Evolutionary conservation across 1,140 invertebrate species (phyloP).

Genomic region (Mamestra configurata): DNA sequence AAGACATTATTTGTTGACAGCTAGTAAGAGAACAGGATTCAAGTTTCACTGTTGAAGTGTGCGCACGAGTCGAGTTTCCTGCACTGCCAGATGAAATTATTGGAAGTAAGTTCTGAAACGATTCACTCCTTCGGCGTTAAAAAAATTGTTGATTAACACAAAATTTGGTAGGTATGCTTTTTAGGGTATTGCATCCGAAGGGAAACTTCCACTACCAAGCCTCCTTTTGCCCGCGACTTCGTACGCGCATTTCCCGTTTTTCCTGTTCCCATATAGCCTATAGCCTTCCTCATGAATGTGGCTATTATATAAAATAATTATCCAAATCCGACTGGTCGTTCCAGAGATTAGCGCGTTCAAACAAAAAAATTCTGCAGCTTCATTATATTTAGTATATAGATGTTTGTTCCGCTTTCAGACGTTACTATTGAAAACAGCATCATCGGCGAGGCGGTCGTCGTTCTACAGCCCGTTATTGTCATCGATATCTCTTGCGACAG

Average conservation of each 20-base stretch:
- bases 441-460: constrained; percentile 17
- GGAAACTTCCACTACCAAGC: background rate
- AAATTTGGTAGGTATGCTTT: background rate
- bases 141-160: background rate
- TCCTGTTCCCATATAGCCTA: too few species aligned
- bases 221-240: too few species aligned
- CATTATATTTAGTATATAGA: too few species aligned
- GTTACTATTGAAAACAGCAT: constrained; percentile 29
- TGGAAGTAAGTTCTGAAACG: constrained; percentile 58
- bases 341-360: too few species aligned
- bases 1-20: constrained; percentile 51
- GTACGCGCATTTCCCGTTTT: too few species aligned
- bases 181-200: background rate
- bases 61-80: constrained; percentile 54
- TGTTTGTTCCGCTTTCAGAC: constrained; percentile 21
- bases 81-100: constrained; percentile 40
- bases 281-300: too few species aligned
- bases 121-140: background rate
- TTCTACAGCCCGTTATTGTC: constrained; percentile 24
- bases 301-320: too few species aligned
- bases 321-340: too few species aligned
- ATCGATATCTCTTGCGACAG: background rate
- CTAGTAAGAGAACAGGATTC: constrained; percentile 60
- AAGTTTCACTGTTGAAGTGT: constrained; percentile 60
- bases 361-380: too few species aligned